Evolutionary conservation across 2,888 invertebrate genomes (phyloP), one percentile per base, ranked within the genome.

Genomic region (Ellobium chinense): DNA sequence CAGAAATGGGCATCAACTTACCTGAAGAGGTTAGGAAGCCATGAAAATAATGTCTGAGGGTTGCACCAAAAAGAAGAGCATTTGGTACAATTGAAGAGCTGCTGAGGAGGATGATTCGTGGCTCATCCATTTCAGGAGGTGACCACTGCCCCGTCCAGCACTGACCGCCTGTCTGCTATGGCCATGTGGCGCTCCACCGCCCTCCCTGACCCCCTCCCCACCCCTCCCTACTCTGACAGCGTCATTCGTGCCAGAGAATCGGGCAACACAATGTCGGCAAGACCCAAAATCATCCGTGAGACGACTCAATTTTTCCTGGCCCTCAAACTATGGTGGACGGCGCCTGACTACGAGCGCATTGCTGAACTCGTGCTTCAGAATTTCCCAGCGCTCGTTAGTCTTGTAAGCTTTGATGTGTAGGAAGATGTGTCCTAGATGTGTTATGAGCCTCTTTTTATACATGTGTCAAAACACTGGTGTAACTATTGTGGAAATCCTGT

Each of bases 151-250:
- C 39, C 63, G 56, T 72, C 79, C 54, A 78, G 54, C 68, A 77
- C 81, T 72, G 83, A 83, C 70, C 76, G 83, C 24, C 73, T 83
- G 74, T 83, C 83, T 31, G 83, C 83, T 56, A 83, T 83, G 83
- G 83, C 83, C 24, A 83, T 83, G 77, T 83, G 83, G 83, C 81
- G 83, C 27, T 83, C 83, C 63, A 82, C 80, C 14, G 75, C 82
- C 21, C 84, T 84, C 14, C 84, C 84, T 2, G 80, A 84, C 75
- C 84, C 83, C 54, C 78, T 84, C 14, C 84, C 84, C n/a, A 68
- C 75, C 69, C 84, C 84, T 29, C 83, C 82, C 39, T 84, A 80
- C 78, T 82, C 84, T 24, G 70, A 80, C 68, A 80, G 78, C 36
- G 78, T 84, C 63, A 65, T 82, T 60, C 69, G 82, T 29, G 84